Conservation (phyloP, 2,888 invertebrate species). For the Stramonita haemastoma region DNA sequence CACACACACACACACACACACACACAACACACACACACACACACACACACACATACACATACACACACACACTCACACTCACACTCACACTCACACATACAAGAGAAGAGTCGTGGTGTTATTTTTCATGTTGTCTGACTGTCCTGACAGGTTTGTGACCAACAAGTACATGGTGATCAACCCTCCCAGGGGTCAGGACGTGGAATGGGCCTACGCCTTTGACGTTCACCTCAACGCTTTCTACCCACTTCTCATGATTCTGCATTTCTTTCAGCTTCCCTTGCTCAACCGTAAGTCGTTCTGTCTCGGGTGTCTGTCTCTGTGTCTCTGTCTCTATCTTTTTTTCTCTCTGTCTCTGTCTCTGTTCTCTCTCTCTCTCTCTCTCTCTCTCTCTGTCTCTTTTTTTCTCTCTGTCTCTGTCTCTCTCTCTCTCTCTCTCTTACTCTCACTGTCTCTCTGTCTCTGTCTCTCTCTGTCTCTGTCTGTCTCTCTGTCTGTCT, state of each 20-base stretch:
- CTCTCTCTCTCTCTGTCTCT: too few relatives aligned
- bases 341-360: not conserved
- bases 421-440: too few relatives aligned
- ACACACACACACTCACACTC: not conserved
- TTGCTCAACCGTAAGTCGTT: conserved; percentile 79
- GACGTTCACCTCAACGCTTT: conserved; percentile 99
- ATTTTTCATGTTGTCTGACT: not conserved
- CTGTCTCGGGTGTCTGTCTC: not conserved
- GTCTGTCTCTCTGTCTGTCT: too few relatives aligned
- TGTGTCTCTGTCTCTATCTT: not conserved
- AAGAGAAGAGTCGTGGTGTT: not conserved
- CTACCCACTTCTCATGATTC: conserved; percentile 95
- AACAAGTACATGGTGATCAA: conserved; percentile 82
- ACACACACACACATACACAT: too few relatives aligned
- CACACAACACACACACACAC: not conserved
- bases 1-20: conserved; percentile 5
- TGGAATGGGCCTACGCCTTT: conserved; percentile 99
- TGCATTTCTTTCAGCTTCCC: conserved; percentile 94
- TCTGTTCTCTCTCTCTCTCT: too few relatives aligned
- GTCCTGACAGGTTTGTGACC: conserved; percentile 85
- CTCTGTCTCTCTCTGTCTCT: conserved; percentile 80
- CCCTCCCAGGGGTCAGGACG: conserved; percentile 83
- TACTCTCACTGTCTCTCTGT: too few relatives aligned
- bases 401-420: too few relatives aligned
- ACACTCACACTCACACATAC: not conserved